Evolutionary conservation across 2,888 invertebrate genomes (phyloP).

Genomic region (Cenopis cana): DNA sequence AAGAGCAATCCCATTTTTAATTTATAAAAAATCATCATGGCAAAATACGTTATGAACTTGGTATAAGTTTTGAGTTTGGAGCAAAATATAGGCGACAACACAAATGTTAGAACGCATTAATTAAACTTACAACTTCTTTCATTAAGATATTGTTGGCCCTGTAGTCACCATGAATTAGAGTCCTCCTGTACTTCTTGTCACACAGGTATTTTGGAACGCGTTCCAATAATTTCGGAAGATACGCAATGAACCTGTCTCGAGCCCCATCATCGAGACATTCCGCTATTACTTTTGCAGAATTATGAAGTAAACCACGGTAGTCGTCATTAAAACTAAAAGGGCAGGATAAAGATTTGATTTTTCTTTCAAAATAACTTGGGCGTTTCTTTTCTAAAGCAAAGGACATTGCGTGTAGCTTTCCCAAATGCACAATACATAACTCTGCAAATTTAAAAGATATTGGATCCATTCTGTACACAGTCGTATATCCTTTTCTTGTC

Average conservation of each 20-base stretch:
- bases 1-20: too few species aligned
- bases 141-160: conserved; percentile 57
- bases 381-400: conserved; percentile 50
- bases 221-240: conserved; percentile 47
- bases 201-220: conserved; percentile 51
- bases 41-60: too few species aligned
- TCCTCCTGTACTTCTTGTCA: conserved; percentile 44
- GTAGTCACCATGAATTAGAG: conserved; percentile 60
- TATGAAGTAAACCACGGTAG: neutral
- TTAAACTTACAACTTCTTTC: conserved; percentile 53
- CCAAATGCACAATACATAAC: conserved; percentile 52
- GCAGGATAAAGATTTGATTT: neutral
- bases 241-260: conserved; percentile 49
- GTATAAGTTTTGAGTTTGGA: too few species aligned
- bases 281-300: neutral
- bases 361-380: conserved; percentile 37
- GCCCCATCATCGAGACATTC: conserved; percentile 51
- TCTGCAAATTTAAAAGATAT: conserved; percentile 54
- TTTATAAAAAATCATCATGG: too few species aligned
- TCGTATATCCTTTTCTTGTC: conserved; percentile 53
- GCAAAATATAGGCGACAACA: too few species aligned
- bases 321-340: conserved; percentile 23
- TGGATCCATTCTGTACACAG: conserved; percentile 49
- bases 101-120: too few species aligned
- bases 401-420: conserved; percentile 54